A percentile compares a stretch with the other conserved stretches of the same genome.
Evolutionary conservation across 2,113 vertebrate genomes (phyloP).

Genomic region (Prolemur simus): DNA sequence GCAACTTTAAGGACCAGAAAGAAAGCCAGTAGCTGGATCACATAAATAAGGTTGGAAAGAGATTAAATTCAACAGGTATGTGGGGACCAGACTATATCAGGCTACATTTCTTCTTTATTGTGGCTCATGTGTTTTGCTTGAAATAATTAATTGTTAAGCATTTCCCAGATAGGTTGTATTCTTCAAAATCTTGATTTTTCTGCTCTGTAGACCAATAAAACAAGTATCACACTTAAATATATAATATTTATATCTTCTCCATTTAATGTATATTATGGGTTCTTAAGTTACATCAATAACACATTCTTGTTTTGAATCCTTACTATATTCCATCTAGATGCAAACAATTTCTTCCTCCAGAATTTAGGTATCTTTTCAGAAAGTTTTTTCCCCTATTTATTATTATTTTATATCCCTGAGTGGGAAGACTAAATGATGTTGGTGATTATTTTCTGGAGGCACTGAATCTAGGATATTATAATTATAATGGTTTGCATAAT

Average conservation of each 20-base stretch:
- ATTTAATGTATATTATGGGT: not conserved
- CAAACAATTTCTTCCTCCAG: not conserved
- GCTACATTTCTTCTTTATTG: not conserved
- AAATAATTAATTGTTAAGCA: not conserved
- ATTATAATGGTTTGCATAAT: conserved; percentile 57
- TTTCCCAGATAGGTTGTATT: not conserved
- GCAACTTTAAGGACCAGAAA: not conserved
- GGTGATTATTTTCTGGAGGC: conserved; percentile 43
- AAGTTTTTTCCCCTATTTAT: not conserved
- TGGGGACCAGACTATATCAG: no score
- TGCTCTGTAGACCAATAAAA: not conserved
- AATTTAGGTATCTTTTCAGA: not conserved
- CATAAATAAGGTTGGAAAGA: not conserved
- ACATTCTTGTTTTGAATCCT: conserved; percentile 25
- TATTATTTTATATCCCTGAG: not conserved
- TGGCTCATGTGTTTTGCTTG: not conserved
- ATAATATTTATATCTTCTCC: conserved; percentile 31
- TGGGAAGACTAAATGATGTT: not conserved
- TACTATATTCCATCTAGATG: not conserved
- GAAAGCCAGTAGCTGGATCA: not conserved
- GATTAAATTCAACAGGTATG: not conserved
- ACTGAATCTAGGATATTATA: not conserved
- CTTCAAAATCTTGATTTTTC: conserved; percentile 3
- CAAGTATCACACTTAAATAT: not conserved
- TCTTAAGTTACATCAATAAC: conserved; percentile 15